These are phyloP conservation scores for Metacarcinus magister DNA, from an alignment of 2,888 invertebrate genomes.

Conservation along the genomic window DNA sequence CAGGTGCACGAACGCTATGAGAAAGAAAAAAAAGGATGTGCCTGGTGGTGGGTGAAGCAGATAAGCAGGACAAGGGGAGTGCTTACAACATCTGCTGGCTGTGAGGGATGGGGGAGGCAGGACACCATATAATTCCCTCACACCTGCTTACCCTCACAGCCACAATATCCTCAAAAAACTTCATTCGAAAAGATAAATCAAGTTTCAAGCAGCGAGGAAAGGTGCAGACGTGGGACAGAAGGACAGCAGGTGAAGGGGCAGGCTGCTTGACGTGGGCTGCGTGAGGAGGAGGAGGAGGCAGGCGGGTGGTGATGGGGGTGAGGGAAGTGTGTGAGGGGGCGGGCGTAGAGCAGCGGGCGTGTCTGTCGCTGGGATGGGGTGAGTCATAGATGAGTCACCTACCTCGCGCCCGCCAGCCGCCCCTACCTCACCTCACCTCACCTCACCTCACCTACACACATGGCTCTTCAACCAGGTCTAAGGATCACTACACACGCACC, in stretches of 20 bases:
- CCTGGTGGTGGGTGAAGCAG: not conserved
- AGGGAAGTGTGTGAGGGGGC: not conserved
- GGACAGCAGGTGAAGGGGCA: not conserved
- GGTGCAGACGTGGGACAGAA: not conserved
- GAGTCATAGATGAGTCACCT: constrained; percentile 33
- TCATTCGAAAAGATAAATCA: not conserved
- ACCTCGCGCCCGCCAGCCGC: not conserved
- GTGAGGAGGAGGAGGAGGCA: not conserved
- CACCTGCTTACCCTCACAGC: not conserved
- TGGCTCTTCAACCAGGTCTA: not conserved
- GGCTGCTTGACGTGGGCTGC: not conserved
- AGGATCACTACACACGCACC: not conserved
- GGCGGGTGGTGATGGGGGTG: not conserved
- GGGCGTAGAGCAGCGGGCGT: constrained; percentile 26
- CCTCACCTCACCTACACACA: not conserved
- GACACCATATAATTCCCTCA: not conserved
- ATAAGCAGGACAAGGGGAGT: not conserved
- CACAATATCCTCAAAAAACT: not conserved
- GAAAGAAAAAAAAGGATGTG: not conserved
- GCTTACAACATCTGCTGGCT: not conserved
- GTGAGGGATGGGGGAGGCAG: not conserved
- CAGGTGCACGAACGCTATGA: not conserved
- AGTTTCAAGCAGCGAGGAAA: not conserved
- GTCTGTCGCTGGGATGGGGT: not conserved
- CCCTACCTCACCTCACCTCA: not conserved